phyloP scores from a whole-genome alignment of 2,797 vertebrate genomes.

The Leptodactylus fallax region DNA sequence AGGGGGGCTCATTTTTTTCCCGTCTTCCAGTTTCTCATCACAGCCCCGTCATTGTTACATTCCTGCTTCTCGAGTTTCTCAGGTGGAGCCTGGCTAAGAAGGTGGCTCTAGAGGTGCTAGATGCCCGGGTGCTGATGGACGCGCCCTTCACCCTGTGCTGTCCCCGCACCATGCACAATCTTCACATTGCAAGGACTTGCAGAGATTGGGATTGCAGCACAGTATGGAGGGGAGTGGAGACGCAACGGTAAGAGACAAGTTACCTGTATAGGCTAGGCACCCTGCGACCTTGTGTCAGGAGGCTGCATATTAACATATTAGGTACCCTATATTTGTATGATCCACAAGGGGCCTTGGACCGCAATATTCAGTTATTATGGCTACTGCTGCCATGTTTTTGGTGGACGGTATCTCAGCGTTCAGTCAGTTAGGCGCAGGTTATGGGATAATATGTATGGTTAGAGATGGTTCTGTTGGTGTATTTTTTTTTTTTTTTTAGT shows the following conservation, averaged over 20 bases:
- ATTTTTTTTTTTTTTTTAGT: too few relatives aligned
- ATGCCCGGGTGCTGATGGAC: constrained; percentile 55
- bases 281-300: not conserved
- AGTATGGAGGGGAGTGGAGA: constrained; percentile 56
- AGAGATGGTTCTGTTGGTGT: too few relatives aligned
- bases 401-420: too few relatives aligned
- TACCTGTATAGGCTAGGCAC: not conserved
- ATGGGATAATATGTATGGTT: too few relatives aligned
- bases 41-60: constrained; percentile 58
- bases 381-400: not conserved
- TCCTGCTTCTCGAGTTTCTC: constrained; percentile 55
- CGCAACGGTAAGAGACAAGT: constrained; percentile 33
- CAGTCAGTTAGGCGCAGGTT: too few relatives aligned
- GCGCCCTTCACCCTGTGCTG: constrained; percentile 45
- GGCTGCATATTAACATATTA: too few relatives aligned
- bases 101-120: constrained; percentile 43
- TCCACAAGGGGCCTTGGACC: too few relatives aligned
- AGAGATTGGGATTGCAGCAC: constrained; percentile 28
- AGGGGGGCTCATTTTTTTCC: constrained; percentile 5
- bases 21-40: constrained; percentile 46
- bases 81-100: constrained; percentile 51
- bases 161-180: constrained; percentile 33
- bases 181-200: constrained; percentile 46
- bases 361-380: not conserved
- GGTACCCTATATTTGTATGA: not conserved